phyloP scores from a whole-genome alignment of 2,797 vertebrate species.

The Nannoperca australis region DNA sequence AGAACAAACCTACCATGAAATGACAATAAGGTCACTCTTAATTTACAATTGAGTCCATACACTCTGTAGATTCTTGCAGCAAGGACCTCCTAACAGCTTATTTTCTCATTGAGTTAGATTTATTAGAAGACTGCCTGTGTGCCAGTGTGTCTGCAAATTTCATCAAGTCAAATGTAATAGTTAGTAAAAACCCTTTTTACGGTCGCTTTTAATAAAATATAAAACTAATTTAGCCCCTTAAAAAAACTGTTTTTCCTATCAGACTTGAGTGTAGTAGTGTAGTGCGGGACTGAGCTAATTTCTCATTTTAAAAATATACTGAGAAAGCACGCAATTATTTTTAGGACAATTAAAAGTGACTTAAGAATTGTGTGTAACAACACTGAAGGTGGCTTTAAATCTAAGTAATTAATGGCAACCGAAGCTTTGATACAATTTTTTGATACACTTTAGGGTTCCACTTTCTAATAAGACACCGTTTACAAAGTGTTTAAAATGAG shows the following conservation, averaged over 20 bases:
- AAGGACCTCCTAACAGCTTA: background rate
- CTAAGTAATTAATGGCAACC: background rate
- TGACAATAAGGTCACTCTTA: conserved; percentile 5
- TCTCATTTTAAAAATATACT: background rate
- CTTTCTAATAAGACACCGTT: background rate
- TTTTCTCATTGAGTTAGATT: conserved; percentile 5
- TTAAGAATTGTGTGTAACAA: background rate
- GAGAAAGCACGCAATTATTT: conserved; percentile 23
- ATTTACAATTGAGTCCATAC: background rate
- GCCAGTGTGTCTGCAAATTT: conserved; percentile 38
- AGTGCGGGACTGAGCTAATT: conserved; percentile 21
- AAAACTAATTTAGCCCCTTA: conserved; percentile 7
- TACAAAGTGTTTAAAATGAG: background rate
- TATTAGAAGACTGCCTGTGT: conserved; percentile 8
- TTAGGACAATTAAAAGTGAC: conserved; percentile 1
- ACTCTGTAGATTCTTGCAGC: background rate
- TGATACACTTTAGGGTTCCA: too few species aligned
- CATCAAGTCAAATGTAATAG: conserved; percentile 34
- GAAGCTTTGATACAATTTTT: background rate
- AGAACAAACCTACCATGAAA: background rate
- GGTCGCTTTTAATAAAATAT: conserved; percentile 27
- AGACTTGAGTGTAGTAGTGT: background rate
- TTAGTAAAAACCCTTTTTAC: conserved; percentile 37
- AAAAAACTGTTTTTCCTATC: conserved; percentile 8
- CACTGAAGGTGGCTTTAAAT: background rate